A percentile compares a stretch with the other conserved stretches of the same genome.
Evolutionary conservation across 1,140 invertebrate species (phyloP).

Genomic region (Apolygus lucorum): DNA sequence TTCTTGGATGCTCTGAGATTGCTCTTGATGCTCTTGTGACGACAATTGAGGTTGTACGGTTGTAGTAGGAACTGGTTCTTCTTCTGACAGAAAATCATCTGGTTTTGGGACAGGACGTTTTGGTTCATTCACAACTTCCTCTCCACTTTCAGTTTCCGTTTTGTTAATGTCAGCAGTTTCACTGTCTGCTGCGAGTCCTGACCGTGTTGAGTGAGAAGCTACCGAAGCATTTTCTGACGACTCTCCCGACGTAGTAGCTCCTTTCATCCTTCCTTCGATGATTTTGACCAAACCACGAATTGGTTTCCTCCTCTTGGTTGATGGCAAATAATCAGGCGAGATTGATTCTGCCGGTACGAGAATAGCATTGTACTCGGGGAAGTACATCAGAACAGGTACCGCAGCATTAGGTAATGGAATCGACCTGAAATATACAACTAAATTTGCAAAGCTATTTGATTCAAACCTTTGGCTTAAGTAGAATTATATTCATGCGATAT

Average conservation of each 20-base stretch:
- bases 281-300: constrained; percentile 20
- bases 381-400: constrained; percentile 27
- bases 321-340: constrained; percentile 8
- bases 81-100: neutral
- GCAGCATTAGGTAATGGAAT: constrained; percentile 21
- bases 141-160: constrained; percentile 2
- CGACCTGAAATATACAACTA: constrained; percentile 19
- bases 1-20: neutral
- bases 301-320: constrained; percentile 19
- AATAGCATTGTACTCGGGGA: constrained; percentile 29
- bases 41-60: neutral
- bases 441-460: constrained; percentile 7
- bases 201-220: neutral
- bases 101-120: neutral
- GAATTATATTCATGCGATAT: too few species aligned
- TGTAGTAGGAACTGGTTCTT: neutral
- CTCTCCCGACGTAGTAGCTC: neutral
- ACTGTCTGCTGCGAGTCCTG: neutral
- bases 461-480: neutral
- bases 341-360: constrained; percentile 27
- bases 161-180: neutral
- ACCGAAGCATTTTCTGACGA: neutral
- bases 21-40: neutral
- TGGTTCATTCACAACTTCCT: neutral
- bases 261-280: constrained; percentile 15